Evolutionary conservation across 2,113 vertebrate genomes (phyloP).

Genomic region (Monopterus albus): DNA sequence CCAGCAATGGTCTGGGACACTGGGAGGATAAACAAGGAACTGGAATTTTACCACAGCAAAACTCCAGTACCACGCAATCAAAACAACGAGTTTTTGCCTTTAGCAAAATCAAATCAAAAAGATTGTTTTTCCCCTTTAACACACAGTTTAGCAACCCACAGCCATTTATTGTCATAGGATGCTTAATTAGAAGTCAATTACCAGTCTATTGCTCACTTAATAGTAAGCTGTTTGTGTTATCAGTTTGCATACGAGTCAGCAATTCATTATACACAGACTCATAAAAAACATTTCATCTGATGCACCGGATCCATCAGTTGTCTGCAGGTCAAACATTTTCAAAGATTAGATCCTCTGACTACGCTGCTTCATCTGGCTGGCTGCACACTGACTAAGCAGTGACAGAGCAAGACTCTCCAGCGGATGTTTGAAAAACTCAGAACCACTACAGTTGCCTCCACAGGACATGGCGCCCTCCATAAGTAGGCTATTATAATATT

Average conservation of each 20-base stretch:
- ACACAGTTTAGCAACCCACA: conserved; percentile 12
- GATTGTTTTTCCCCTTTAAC: too few species aligned
- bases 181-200: conserved; percentile 27
- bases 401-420: conserved; percentile 58
- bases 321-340: conserved; percentile 51
- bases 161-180: conserved; percentile 23
- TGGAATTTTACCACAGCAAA: conserved; percentile 37
- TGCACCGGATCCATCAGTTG: conserved; percentile 46
- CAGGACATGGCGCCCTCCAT: background rate
- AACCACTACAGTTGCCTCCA: conserved; percentile 23
- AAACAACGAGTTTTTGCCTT: background rate
- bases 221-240: conserved; percentile 40
- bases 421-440: conserved; percentile 44
- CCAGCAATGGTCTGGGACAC: conserved; percentile 34
- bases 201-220: background rate
- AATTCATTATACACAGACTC: conserved; percentile 57
- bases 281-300: conserved; percentile 49
- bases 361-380: conserved; percentile 40
- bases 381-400: conserved; percentile 59
- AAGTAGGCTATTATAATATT: background rate
- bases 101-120: background rate
- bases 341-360: conserved; percentile 49
- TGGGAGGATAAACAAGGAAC: conserved; percentile 27
- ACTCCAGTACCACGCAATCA: background rate
- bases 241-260: conserved; percentile 46